Evolutionary conservation across 2,113 vertebrate species (phyloP).

Genomic region (Orycteropus afer): DNA sequence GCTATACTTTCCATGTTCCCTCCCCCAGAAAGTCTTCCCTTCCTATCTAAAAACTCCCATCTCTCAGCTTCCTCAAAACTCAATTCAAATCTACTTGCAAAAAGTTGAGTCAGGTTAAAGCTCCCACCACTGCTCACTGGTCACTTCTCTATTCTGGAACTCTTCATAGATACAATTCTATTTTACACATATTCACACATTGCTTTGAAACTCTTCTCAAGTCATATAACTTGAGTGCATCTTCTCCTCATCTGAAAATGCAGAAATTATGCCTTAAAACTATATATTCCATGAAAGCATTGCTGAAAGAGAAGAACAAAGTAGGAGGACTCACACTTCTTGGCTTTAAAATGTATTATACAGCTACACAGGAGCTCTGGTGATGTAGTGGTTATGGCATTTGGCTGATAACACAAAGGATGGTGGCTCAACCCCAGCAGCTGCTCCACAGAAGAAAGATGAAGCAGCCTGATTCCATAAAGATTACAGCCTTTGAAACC

Average conservation of each 20-base stretch:
- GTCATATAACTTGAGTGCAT: neutral
- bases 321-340: no score
- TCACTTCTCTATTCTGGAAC: neutral
- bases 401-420: no score
- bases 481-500: no score
- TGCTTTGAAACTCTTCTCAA: constrained; percentile 25
- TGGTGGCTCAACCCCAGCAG: no score
- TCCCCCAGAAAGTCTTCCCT: neutral
- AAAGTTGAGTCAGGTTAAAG: neutral
- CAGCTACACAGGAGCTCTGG: no score
- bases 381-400: no score
- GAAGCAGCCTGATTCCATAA: no score
- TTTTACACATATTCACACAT: constrained; percentile 1
- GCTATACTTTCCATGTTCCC: neutral
- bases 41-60: neutral
- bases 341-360: no score
- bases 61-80: constrained; percentile 12
- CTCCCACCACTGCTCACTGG: neutral
- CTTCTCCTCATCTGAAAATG: constrained; percentile 5
- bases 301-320: no score
- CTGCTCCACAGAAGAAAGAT: no score
- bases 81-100: neutral
- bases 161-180: neutral
- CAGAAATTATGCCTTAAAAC: neutral
- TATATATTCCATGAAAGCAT: neutral